Evolutionary conservation across 2,113 vertebrate genomes (phyloP).

Genomic region (Nibea albiflora): DNA sequence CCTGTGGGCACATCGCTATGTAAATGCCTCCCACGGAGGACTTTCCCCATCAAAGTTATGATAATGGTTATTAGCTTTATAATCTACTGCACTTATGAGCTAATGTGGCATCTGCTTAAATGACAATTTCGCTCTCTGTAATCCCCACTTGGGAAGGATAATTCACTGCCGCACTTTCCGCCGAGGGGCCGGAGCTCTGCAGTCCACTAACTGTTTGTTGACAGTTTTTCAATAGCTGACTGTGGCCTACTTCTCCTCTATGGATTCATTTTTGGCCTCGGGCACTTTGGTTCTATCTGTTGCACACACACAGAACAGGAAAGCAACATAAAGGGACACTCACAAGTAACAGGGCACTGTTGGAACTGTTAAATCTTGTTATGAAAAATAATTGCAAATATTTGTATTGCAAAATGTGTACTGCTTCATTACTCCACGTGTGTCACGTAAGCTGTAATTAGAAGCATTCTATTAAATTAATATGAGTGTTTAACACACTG

Average conservation of each 20-base stretch:
- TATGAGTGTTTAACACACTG: background rate
- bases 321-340: background rate
- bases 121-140: conserved; percentile 18
- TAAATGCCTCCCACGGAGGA: conserved; percentile 26
- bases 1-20: conserved; percentile 10
- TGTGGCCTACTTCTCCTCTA: conserved; percentile 37
- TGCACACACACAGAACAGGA: background rate
- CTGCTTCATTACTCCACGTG: background rate
- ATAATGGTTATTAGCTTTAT: conserved; percentile 45
- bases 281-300: background rate
- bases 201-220: conserved; percentile 24
- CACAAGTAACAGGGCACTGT: too few relatives aligned
- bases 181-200: conserved; percentile 25
- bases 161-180: conserved; percentile 39
- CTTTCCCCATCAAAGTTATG: conserved; percentile 17
- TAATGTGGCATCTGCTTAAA: conserved; percentile 36
- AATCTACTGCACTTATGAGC: conserved; percentile 27
- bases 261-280: conserved; percentile 35
- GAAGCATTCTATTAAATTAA: conserved; percentile 2
- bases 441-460: background rate
- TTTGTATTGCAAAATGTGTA: background rate
- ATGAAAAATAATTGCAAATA: background rate
- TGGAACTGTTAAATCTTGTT: background rate
- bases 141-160: conserved; percentile 13
- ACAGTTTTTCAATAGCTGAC: conserved; percentile 54